Conservation (phyloP, 2,113 vertebrate species). For the Cacatua alba region DNA sequence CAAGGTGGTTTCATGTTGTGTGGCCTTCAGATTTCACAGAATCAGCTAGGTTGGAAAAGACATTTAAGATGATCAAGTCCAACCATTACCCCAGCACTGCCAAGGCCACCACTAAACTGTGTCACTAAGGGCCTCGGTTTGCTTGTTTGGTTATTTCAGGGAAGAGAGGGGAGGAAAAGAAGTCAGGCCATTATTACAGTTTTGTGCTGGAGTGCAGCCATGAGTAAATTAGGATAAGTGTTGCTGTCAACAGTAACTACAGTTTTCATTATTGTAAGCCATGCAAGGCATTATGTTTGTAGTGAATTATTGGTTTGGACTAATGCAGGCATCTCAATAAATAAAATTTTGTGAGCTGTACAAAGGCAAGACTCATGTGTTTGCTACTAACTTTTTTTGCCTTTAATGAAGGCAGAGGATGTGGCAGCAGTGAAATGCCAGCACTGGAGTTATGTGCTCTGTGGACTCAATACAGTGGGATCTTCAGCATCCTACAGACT, state of each 20-base stretch:
- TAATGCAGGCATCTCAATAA: background rate
- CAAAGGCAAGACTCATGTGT: background rate
- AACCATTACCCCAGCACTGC: background rate
- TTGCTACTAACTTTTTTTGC: background rate
- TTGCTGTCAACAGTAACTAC: background rate
- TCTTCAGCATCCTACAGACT: background rate
- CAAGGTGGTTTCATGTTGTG: background rate
- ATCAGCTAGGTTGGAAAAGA: background rate
- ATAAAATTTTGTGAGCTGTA: background rate
- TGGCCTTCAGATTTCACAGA: background rate
- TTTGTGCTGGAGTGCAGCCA: background rate
- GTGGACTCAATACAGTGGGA: background rate
- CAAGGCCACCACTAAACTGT: background rate
- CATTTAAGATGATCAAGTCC: background rate
- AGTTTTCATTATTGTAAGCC: background rate
- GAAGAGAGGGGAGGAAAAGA: background rate
- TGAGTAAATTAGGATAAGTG: background rate
- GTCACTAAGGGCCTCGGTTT: background rate
- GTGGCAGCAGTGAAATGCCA: background rate
- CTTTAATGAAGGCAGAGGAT: background rate
- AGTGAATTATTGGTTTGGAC: background rate
- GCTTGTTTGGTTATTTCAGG: background rate
- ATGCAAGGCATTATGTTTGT: background rate
- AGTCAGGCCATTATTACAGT: background rate
- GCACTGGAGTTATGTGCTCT: background rate